A percentile compares a stretch with the other conserved stretches of the same genome.
These are phyloP conservation scores for Pseudomyrmex gracilis DNA, from an alignment of 1,140 invertebrate species.

Conservation along the genomic window DNA sequence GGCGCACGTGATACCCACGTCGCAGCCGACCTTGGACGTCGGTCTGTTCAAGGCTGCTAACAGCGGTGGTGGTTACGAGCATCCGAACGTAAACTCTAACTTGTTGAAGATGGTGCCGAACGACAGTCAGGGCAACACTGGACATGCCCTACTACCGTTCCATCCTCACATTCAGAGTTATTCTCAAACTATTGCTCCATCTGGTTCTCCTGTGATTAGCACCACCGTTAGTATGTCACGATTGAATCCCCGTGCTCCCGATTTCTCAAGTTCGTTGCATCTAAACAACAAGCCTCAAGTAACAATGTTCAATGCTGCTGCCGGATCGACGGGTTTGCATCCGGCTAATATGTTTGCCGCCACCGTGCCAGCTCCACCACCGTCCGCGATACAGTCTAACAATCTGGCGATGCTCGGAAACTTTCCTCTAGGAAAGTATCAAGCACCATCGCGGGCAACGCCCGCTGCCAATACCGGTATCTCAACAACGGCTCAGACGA, in stretches of 20 bases:
- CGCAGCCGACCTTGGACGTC: slow-evolving; percentile 76
- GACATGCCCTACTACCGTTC: slow-evolving; percentile 78
- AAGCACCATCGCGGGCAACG: slow-evolving; percentile 72
- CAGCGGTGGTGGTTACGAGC: slow-evolving; percentile 78
- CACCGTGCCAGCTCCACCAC: slow-evolving; percentile 80
- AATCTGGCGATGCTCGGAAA: slow-evolving; percentile 79
- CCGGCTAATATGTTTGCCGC: slow-evolving; percentile 80
- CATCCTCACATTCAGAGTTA: slow-evolving; percentile 84
- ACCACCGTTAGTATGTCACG: slow-evolving; percentile 89
- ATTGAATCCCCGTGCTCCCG: slow-evolving; percentile 94
- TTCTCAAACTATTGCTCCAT: slow-evolving; percentile 81
- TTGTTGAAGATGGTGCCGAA: slow-evolving; percentile 84
- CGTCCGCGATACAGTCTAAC: slow-evolving; percentile 85
- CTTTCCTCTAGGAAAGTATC: slow-evolving; percentile 82
- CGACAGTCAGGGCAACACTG: slow-evolving; percentile 74
- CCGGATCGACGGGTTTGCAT: slow-evolving; percentile 73
- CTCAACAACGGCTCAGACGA: slow-evolving; percentile 77
- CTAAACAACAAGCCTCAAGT: slow-evolving; percentile 83
- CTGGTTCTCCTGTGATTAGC: slow-evolving; percentile 78
- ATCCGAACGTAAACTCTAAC: slow-evolving; percentile 81
- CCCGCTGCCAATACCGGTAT: slow-evolving; percentile 63
- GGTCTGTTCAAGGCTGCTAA: slow-evolving; percentile 74
- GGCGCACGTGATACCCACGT: slow-evolving; percentile 73
- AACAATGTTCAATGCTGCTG: slow-evolving; percentile 82
- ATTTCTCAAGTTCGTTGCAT: slow-evolving; percentile 89